Conservation (phyloP, 2,888 invertebrate genomes). For the Galerucella calmariensis region DNA sequence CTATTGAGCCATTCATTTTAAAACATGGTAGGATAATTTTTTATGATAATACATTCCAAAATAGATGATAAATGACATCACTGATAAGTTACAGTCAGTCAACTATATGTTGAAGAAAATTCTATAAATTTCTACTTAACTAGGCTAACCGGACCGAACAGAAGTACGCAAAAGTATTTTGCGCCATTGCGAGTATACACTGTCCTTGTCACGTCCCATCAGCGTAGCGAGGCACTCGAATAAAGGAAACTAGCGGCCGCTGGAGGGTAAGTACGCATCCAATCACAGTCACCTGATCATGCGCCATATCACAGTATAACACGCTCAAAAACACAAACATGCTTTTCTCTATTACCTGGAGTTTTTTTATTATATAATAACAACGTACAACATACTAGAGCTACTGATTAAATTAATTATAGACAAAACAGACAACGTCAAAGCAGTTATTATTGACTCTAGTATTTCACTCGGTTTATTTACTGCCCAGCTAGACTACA, state of each 20-base stretch:
- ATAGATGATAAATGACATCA: conserved; percentile 34
- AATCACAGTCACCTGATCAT: conserved; percentile 66
- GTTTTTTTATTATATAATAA: conserved; percentile 25
- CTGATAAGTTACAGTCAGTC: conserved; percentile 52
- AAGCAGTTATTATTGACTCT: background rate
- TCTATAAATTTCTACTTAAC: conserved; percentile 58
- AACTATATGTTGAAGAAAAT: conserved; percentile 54
- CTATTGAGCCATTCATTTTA: background rate
- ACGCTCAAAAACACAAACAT: conserved; percentile 61
- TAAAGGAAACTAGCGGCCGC: conserved; percentile 64
- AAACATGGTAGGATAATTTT: background rate
- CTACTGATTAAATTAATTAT: conserved; percentile 21
- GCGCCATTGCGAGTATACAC: conserved; percentile 56
- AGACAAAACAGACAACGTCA: background rate
- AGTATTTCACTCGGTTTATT: too few species aligned
- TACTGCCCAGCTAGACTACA: background rate
- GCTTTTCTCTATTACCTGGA: conserved; percentile 46
- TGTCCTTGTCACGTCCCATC: conserved; percentile 64
- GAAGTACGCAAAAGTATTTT: conserved; percentile 50
- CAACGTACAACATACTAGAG: conserved; percentile 33
- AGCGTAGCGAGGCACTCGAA: conserved; percentile 65
- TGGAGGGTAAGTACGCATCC: conserved; percentile 65
- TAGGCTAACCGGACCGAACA: conserved; percentile 59
- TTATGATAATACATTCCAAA: background rate
- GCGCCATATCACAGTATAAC: conserved; percentile 66